Percentiles rank a stretch among this genome's conserved stretches.
These are phyloP conservation scores for Scomber colias DNA, from an alignment of 2,113 vertebrate species.

Conservation along the genomic window DNA sequence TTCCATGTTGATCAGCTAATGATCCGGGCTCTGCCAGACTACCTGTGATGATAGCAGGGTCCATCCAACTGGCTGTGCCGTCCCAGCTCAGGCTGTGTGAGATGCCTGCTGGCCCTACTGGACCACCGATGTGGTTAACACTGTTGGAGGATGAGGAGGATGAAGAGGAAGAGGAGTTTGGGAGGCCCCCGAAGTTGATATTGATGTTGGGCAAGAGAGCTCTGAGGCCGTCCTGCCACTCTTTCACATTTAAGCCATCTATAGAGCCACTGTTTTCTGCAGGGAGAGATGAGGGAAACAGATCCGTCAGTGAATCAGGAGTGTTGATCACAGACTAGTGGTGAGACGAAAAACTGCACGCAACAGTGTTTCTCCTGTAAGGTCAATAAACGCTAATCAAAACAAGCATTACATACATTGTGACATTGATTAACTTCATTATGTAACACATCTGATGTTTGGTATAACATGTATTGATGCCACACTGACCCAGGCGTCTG, in stretches of 20 bases:
- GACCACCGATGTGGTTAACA: slow-evolving; percentile 96
- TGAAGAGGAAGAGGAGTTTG: slow-evolving; percentile 90
- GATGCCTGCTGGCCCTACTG: slow-evolving; percentile 89
- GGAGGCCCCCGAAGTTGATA: slow-evolving; percentile 99
- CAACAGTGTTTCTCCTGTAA: background rate
- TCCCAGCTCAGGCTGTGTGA: slow-evolving; percentile 98
- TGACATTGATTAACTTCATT: slow-evolving; percentile 21
- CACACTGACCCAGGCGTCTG: slow-evolving; percentile 43
- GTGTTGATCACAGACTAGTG: slow-evolving; percentile 48
- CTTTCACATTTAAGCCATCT: slow-evolving; percentile 99
- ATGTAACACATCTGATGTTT: slow-evolving; percentile 21
- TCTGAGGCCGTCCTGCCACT: slow-evolving; percentile 99
- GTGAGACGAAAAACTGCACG: slow-evolving; percentile 49
- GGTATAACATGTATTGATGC: slow-evolving; percentile 23
- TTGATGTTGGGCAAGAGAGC: slow-evolving; percentile 99
- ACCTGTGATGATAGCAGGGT: slow-evolving; percentile 99
- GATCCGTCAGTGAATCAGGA: background rate
- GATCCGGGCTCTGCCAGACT: slow-evolving; percentile 54
- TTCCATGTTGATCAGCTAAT: too few species aligned
- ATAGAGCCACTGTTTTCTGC: slow-evolving; percentile 98
- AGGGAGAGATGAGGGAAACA: slow-evolving; percentile 81
- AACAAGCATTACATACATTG: slow-evolving; percentile 30
- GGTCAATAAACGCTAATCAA: slow-evolving; percentile 51
- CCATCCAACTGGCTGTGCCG: slow-evolving; percentile 98
- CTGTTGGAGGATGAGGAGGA: slow-evolving; percentile 95